Conservation (phyloP, 2,888 invertebrate genomes). For the Drosophila mayaguana region DNA sequence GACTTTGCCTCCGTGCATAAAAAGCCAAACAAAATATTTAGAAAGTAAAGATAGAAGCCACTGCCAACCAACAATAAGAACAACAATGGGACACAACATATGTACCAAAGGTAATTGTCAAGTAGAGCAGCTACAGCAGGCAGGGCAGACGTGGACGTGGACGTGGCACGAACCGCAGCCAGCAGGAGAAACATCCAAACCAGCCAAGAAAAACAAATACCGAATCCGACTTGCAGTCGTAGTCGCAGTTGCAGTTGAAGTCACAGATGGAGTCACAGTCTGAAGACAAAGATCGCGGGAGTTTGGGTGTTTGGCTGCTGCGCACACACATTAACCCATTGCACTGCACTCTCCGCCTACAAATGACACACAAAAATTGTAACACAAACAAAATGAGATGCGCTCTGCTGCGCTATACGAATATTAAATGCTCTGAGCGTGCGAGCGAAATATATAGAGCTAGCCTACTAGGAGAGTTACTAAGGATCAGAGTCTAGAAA, state of each 20-base stretch:
- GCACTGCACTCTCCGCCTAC: conserved; percentile 54
- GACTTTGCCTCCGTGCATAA: conserved; percentile 53
- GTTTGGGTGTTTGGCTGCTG: conserved; percentile 50
- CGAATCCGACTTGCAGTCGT: conserved; percentile 12
- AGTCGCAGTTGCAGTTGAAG: conserved; percentile 10
- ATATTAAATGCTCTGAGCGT: conserved; percentile 32
- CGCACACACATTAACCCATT: conserved; percentile 65
- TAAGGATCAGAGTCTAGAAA: too few species aligned
- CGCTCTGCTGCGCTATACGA: not conserved
- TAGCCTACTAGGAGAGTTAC: too few species aligned
- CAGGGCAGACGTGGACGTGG: conserved; percentile 53
- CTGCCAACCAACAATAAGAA: conserved; percentile 49
- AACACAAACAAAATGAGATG: conserved; percentile 61
- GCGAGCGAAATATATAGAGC: too few species aligned
- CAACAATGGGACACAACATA: conserved; percentile 67
- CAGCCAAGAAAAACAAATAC: conserved; percentile 21
- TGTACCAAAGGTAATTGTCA: conserved; percentile 78
- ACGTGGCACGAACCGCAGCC: conserved; percentile 68
- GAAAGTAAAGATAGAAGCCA: conserved; percentile 76
- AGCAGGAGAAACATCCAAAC: conserved; percentile 18
- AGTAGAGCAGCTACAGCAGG: conserved; percentile 64
- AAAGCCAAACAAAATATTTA: conserved; percentile 68
- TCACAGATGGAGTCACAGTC: conserved; percentile 12
- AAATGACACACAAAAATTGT: conserved; percentile 78
- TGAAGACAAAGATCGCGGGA: conserved; percentile 3